These are phyloP conservation scores for Paguma larvata DNA, from an alignment of 2,797 vertebrate species.

Conservation along the genomic window DNA sequence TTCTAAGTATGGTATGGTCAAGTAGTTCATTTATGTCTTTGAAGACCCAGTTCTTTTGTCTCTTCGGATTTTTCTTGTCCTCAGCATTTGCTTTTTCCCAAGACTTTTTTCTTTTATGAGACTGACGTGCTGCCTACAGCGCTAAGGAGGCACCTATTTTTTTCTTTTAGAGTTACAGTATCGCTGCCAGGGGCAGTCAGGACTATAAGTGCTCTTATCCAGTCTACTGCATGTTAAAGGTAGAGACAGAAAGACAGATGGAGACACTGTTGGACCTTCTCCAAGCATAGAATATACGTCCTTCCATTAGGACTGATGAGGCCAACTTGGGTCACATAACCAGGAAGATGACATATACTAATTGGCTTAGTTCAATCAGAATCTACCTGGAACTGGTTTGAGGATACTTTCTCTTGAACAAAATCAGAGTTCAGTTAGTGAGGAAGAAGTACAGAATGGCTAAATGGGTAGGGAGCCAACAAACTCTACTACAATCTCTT, in stretches of 20 bases:
- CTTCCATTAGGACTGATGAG: neutral
- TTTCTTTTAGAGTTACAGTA: neutral
- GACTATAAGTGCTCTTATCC: neutral
- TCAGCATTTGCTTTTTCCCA: constrained; percentile 40
- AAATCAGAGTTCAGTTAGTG: constrained; percentile 42
- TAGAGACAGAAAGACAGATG: neutral
- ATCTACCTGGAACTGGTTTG: neutral
- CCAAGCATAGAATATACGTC: neutral
- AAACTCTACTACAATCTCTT: neutral
- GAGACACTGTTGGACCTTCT: neutral
- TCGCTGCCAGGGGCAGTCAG: neutral
- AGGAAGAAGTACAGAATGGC: neutral
- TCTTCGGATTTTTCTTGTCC: neutral
- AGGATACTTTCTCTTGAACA: neutral
- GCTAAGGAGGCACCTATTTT: too few relatives aligned
- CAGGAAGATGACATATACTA: neutral
- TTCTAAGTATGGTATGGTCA: neutral
- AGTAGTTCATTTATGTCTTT: neutral
- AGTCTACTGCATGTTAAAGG: neutral
- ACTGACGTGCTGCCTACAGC: too few relatives aligned
- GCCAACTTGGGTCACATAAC: neutral
- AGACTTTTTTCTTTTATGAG: neutral
- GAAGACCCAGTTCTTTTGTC: neutral
- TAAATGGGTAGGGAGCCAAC: neutral
- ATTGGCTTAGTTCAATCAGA: neutral